Percentiles rank a stretch among this genome's conserved stretches.
Evolutionary conservation across 2,888 invertebrate genomes (phyloP).

Genomic region (Diplazon laetatorius): DNA sequence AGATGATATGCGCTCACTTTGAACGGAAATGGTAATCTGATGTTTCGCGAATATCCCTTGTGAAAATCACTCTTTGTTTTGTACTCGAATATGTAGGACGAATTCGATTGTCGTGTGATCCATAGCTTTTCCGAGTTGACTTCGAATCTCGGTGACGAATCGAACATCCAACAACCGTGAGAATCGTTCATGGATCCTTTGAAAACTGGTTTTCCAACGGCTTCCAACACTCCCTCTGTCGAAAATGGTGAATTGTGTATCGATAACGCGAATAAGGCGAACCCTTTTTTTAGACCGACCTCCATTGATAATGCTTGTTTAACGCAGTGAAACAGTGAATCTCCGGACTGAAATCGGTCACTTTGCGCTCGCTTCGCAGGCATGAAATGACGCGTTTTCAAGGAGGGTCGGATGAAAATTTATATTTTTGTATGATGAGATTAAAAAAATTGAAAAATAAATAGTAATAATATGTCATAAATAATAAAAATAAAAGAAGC

Average conservation of each 20-base stretch:
- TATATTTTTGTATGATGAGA: too few species aligned
- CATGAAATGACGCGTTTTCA: too few species aligned
- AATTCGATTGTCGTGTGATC: constrained; percentile 91
- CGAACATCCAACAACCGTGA: constrained; percentile 94
- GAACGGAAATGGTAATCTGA: constrained; percentile 81
- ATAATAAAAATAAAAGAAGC: too few species aligned
- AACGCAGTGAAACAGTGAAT: too few species aligned
- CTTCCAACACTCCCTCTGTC: constrained; percentile 93
- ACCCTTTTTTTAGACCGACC: too few species aligned
- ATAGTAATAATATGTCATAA: too few species aligned
- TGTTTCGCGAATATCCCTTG: constrained; percentile 82
- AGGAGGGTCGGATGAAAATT: too few species aligned
- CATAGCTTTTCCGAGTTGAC: constrained; percentile 89
- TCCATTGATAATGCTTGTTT: too few species aligned
- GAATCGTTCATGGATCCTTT: constrained; percentile 90
- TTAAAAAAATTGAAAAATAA: too few species aligned
- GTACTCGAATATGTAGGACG: constrained; percentile 90
- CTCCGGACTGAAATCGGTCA: too few species aligned
- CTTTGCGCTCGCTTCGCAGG: too few species aligned
- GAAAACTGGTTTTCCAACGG: constrained; percentile 96
- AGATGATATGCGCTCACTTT: constrained; percentile 78
- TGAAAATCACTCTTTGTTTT: constrained; percentile 86
- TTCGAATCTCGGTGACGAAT: constrained; percentile 85
- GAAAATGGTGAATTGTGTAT: background rate
- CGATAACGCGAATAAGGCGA: too few species aligned